Evolutionary conservation across 2,113 vertebrate species (phyloP), one percentile per base, ranked within the genome.

Genomic region (Neotragus moschatus): DNA sequence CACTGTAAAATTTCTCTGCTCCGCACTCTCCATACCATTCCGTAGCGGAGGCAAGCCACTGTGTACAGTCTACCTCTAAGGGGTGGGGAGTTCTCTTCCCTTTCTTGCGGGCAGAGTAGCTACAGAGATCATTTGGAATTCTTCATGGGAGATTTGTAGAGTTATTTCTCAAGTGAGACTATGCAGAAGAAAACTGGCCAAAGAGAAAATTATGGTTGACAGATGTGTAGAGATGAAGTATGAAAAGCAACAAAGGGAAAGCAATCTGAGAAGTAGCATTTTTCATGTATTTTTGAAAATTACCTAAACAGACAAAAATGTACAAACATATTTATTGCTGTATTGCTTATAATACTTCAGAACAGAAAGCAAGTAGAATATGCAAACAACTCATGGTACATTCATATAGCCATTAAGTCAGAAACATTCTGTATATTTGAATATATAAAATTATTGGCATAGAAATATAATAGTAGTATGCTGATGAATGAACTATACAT

Each of bases 211-310:
- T 91, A 79, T 70, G 61, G 17, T 49, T 15, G 25, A 70, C 66
- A 81, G 39, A 58, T 97, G 80, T 92, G 23, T 77, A 70, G 79
- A n/a, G 21, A 90, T 60, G 39, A 86, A 93, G 9, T 58, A 56
- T 30, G 49, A 45, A 91, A 82, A 89, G 43, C 53, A 92, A 79
- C 33, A 79, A 89, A 86, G 43, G 58, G 30, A 39, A 88, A 58
- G 88, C 16, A 53, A 11, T 15, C 47, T 39, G 49, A 82, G 79
- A 81, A 88, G 47, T 14, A 80, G 82, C 3, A 21, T 60, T 94
- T 82, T 82, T 60, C 33, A 55, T 96, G 60, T 77, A 47, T 79
- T 97, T 90, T 70, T 86, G 36, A 89, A 84, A 87, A 92, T 94
- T 86, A 82, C 70, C 45, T 93, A 28, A 63, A 77, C 56, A 75